Evolutionary conservation across 2,113 vertebrate species (phyloP).

Genomic region (Chloropsis cyanopogon): DNA sequence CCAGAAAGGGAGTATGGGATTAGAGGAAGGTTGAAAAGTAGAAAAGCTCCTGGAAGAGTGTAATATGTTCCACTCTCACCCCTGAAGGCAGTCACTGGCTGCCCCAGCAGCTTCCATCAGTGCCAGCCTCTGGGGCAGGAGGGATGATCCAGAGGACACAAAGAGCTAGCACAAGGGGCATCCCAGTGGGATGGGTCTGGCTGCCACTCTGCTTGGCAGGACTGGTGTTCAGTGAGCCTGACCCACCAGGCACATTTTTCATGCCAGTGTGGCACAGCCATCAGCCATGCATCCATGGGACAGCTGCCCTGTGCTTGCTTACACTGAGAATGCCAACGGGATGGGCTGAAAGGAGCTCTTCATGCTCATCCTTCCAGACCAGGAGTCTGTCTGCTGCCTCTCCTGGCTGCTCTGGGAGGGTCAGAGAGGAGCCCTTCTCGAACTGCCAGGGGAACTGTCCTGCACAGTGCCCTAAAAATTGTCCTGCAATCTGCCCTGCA

Average conservation of each 20-base stretch:
- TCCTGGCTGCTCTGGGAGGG: neutral
- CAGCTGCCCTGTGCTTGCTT: neutral
- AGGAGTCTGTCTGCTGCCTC: neutral
- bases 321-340: too few relatives aligned
- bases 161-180: neutral
- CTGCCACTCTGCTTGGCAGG: neutral
- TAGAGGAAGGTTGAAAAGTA: neutral
- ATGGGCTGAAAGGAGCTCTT: neutral
- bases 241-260: too few relatives aligned
- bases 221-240: neutral
- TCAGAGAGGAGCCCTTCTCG: neutral
- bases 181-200: neutral
- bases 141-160: neutral
- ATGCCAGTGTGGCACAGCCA: neutral
- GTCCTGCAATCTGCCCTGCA: too few relatives aligned
- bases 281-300: accelerated
- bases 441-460: neutral
- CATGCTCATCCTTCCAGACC: neutral
- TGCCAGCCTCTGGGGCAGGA: neutral
- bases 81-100: neutral
- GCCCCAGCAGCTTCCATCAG: neutral
- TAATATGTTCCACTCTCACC: neutral
- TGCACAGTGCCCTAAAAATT: neutral
- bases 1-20: neutral
- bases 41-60: neutral